These are phyloP conservation scores for Acinonyx jubatus DNA, from an alignment of 2,113 vertebrate species.

Conservation along the genomic window DNA sequence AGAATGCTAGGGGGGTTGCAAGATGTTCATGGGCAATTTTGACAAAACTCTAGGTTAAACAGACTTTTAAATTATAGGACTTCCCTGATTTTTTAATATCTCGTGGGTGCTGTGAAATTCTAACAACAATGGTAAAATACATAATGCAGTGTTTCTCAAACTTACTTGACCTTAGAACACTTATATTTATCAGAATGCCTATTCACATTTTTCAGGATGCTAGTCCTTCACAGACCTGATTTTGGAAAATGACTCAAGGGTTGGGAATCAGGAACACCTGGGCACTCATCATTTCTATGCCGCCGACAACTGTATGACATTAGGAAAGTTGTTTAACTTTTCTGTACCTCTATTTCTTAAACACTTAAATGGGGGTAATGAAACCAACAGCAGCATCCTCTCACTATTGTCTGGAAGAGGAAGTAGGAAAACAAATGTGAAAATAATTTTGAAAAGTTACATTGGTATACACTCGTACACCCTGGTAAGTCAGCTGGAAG, in stretches of 20 bases:
- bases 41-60: neutral
- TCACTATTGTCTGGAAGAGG: neutral
- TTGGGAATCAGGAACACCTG: neutral
- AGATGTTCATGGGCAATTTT: neutral
- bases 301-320: neutral
- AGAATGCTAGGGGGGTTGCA: neutral
- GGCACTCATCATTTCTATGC: neutral
- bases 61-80: neutral
- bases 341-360: neutral
- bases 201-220: neutral
- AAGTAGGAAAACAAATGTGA: neutral
- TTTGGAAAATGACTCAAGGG: neutral
- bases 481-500: neutral
- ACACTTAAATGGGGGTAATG: neutral
- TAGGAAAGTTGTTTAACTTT: neutral
- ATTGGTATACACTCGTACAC: neutral
- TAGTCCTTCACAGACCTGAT: neutral
- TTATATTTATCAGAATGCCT: conserved; percentile 1
- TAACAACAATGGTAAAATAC: neutral
- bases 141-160: neutral
- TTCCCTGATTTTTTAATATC: neutral
- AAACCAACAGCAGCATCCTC: neutral
- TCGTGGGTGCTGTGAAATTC: neutral
- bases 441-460: neutral
- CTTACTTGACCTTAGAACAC: neutral